Conservation (phyloP, 2,888 invertebrate genomes). For the Sabatieria punctata region DNA sequence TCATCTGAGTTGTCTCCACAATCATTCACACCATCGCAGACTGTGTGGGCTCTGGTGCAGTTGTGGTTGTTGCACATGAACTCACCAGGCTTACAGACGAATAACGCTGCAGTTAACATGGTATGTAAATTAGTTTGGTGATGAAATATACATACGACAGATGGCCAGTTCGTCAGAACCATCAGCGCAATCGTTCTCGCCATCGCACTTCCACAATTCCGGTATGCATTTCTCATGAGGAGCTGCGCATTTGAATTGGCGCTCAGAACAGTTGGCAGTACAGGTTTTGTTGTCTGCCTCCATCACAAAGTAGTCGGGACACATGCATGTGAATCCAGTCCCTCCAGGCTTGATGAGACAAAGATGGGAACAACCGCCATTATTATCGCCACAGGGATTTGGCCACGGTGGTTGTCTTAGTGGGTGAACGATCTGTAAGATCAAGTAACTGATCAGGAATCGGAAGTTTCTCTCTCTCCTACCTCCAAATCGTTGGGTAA, state of each 20-base stretch:
- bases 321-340: slow-evolving; percentile 56
- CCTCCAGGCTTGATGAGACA: slow-evolving; percentile 59
- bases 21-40: slow-evolving; percentile 55
- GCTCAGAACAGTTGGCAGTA: slow-evolving; percentile 77
- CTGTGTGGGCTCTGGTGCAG: slow-evolving; percentile 74
- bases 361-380: slow-evolving; percentile 88
- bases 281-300: slow-evolving; percentile 40
- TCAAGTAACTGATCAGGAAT: too few relatives aligned
- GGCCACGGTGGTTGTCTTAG: slow-evolving; percentile 52
- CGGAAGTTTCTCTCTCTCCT: too few relatives aligned
- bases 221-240: slow-evolving; percentile 53
- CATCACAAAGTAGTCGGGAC: slow-evolving; percentile 82
- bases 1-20: slow-evolving; percentile 29
- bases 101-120: slow-evolving; percentile 11
- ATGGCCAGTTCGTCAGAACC: slow-evolving; percentile 59
- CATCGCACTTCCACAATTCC: slow-evolving; percentile 74
- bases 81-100: slow-evolving; percentile 45
- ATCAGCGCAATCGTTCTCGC: slow-evolving; percentile 87
- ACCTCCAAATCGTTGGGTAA: slow-evolving; percentile 29
- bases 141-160: slow-evolving; percentile 7
- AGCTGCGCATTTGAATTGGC: slow-evolving; percentile 57
- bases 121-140: too few relatives aligned
- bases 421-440: too few relatives aligned
- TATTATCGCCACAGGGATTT: slow-evolving; percentile 77
- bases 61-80: slow-evolving; percentile 85